Percentiles rank a stretch among this genome's conserved stretches.
Evolutionary conservation across 2,797 vertebrate species (phyloP).

Genomic region (Micrastur ruficollis): DNA sequence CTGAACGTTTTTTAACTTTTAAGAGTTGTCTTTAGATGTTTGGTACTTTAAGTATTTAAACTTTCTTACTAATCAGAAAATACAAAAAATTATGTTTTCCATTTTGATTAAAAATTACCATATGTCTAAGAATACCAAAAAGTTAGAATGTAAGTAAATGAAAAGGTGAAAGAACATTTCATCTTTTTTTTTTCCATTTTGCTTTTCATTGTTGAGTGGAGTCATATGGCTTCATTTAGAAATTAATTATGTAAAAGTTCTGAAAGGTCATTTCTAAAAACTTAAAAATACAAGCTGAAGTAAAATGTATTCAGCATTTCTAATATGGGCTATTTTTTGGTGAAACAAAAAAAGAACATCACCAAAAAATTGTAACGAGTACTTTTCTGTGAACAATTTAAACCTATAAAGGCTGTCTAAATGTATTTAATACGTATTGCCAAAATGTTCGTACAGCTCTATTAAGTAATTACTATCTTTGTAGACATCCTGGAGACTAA

Average conservation of each 20-base stretch:
- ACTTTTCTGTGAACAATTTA: background rate
- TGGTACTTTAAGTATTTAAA: background rate
- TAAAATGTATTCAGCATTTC: background rate
- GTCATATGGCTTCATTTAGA: background rate
- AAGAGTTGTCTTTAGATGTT: background rate
- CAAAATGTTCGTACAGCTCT: background rate
- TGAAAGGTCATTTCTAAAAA: background rate
- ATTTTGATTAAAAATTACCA: background rate
- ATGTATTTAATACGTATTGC: background rate
- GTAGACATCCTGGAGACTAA: background rate
- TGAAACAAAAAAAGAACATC: background rate
- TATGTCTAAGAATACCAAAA: background rate
- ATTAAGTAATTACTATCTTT: background rate
- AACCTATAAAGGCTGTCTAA: background rate
- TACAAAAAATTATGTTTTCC: background rate
- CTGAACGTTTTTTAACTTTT: background rate
- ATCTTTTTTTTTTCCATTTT: background rate
- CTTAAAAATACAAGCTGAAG: background rate
- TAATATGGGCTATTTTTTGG: background rate
- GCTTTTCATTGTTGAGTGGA: background rate
- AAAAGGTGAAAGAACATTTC: background rate
- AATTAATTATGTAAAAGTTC: background rate
- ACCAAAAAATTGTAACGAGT: background rate
- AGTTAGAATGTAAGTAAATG: background rate
- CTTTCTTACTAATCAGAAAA: background rate